Evolutionary conservation across 2,797 vertebrate genomes (phyloP).

Genomic region (Ataeniobius toweri): DNA sequence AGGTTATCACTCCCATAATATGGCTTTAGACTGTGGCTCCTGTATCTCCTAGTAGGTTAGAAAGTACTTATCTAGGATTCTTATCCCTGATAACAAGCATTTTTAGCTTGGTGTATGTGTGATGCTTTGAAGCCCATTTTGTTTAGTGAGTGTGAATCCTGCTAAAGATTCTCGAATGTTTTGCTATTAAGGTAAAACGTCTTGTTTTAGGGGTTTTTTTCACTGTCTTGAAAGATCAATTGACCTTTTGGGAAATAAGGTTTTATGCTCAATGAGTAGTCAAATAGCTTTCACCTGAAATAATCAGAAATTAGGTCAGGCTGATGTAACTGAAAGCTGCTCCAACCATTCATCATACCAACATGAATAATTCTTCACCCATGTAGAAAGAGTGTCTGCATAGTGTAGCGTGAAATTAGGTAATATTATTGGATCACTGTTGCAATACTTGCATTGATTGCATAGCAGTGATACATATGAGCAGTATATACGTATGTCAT

Average conservation of each 20-base stretch:
- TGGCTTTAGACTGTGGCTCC: too few species aligned
- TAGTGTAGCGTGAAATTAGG: background rate
- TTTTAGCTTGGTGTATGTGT: background rate
- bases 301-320: slow-evolving; percentile 1
- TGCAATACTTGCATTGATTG: background rate
- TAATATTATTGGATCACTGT: background rate
- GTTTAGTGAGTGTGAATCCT: too few species aligned
- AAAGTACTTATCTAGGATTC: too few species aligned
- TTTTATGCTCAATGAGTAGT: background rate
- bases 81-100: too few species aligned
- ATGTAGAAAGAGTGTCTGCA: background rate
- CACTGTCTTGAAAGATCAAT: background rate
- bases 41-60: too few species aligned
- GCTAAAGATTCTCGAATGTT: background rate
- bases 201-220: too few species aligned
- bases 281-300: background rate
- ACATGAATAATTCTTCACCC: background rate
- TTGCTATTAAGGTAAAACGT: background rate
- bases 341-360: background rate
- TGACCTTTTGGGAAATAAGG: background rate
- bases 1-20: too few species aligned
- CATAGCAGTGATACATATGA: background rate
- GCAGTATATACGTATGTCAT: background rate
- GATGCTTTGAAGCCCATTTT: background rate
- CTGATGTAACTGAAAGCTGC: background rate